Conservation (phyloP, 2,797 vertebrate species). For the Eutrigla gurnardus region DNA sequence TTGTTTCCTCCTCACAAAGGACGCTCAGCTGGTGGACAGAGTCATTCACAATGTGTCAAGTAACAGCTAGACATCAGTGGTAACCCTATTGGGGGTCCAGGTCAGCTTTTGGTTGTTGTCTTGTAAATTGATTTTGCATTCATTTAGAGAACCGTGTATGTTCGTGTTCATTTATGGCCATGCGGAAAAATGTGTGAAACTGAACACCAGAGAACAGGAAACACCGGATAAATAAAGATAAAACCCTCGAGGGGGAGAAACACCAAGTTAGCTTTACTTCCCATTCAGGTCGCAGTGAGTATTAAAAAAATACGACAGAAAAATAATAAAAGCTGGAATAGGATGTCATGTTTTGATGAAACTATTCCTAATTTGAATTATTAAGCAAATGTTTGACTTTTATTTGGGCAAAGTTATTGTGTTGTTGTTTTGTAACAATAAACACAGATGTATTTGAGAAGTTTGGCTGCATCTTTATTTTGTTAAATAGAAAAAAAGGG, state of each 20-base stretch:
- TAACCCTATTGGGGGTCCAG: background rate
- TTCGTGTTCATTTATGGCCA: background rate
- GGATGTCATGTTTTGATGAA: background rate
- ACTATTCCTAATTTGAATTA: background rate
- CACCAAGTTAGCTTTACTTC: background rate
- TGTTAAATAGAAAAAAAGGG: background rate
- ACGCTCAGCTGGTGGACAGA: conserved; percentile 55
- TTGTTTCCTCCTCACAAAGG: conserved; percentile 63
- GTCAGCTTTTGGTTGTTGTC: background rate
- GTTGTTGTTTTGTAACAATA: background rate
- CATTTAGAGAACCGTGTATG: background rate
- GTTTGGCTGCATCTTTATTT: background rate
- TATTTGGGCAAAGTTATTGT: background rate
- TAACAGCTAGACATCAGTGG: conserved; percentile 28
- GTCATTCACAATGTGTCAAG: conserved; percentile 44
- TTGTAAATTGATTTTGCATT: conserved; percentile 13
- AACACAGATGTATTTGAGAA: background rate
- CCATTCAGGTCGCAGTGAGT: background rate
- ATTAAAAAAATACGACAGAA: background rate
- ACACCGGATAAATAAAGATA: background rate
- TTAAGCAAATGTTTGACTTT: background rate
- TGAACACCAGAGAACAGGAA: background rate
- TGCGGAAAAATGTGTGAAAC: background rate
- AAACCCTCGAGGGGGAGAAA: background rate
- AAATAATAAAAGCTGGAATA: background rate